Base-by-base conservation (phyloP, 2,113 vertebrate species). In the Neoarius graeffei region DNA sequence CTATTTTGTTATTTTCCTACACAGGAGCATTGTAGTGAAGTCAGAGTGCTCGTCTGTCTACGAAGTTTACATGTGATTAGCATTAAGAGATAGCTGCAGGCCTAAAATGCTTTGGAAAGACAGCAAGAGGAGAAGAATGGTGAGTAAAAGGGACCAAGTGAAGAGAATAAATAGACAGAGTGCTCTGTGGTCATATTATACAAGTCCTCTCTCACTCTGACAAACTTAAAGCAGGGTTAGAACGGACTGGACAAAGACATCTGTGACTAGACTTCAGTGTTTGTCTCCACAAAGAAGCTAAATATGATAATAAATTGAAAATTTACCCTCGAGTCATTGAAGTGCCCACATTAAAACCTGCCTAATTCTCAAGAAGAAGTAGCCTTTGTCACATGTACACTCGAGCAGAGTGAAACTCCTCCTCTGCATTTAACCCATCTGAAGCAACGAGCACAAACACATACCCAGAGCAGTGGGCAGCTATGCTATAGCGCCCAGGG, bases 21-120 rank as follows among this genome's bases (percentile, higher is more conserved):
- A 62, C 52, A 42, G 81, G 56, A 82, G 81, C 81, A 14, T n/a
- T 57, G 67, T 20, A 30, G 5, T 56, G 71, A 62, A 62, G 13
- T 59, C 19, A n/a, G 52, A 42, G 79, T 71, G 9, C 50, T 54
- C 5, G 6, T 48, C 7, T 27, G 76, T 73, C 50, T 35, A 14
- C 7, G 25, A 73, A 67, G 42, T 79, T 62, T 80, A 56, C 30
- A 42, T 7, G 27, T 81, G 62, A 85, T 71, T 56, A 30, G 19
- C 30, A 69, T 15, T 71, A 67, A 6, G 17, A 30, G 19, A 85
- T 14, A 84, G 10, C 69, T 59, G 27, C 27, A 48, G 69, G 67
- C 57, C 42, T 73, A 73, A 71, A 19, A 73, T 5, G 25, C 7
- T 50, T 48, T 23, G 71, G n/a, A 82, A 59, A 87, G 74, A 86